phyloP scores from a whole-genome alignment of 2,797 vertebrate genomes.

The Cyprinodon diabolis region DNA sequence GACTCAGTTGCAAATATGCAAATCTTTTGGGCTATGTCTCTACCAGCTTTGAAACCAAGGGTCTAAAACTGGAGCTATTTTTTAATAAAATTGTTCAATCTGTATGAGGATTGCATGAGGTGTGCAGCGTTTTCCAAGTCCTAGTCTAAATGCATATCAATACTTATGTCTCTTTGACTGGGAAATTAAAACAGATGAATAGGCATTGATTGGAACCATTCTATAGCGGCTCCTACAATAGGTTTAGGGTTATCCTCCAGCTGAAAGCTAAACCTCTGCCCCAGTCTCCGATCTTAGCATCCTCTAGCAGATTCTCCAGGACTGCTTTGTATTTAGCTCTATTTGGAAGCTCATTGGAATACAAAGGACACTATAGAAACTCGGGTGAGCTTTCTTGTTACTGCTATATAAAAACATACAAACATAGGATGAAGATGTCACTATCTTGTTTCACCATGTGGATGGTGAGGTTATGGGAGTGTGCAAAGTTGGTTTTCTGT shows the following conservation, averaged over 20 bases:
- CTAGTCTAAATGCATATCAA: neutral
- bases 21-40: neutral
- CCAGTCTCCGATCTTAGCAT: neutral
- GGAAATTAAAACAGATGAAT: neutral
- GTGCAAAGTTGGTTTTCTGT: neutral
- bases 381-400: neutral
- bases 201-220: neutral
- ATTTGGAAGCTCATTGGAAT: too few species aligned
- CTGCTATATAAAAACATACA: neutral
- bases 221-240: neutral
- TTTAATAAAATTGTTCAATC: neutral
- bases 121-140: neutral
- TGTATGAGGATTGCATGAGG: neutral
- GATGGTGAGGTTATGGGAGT: neutral
- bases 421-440: neutral
- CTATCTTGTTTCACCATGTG: neutral
- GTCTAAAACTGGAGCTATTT: neutral
- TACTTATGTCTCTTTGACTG: neutral
- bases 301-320: neutral
- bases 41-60: neutral
- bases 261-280: neutral
- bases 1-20: neutral
- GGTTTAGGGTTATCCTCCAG: neutral
- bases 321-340: neutral
- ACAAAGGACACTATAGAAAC: neutral